Conservation (phyloP, 2,797 vertebrate species). For the Crypturellus tataupa region DNA sequence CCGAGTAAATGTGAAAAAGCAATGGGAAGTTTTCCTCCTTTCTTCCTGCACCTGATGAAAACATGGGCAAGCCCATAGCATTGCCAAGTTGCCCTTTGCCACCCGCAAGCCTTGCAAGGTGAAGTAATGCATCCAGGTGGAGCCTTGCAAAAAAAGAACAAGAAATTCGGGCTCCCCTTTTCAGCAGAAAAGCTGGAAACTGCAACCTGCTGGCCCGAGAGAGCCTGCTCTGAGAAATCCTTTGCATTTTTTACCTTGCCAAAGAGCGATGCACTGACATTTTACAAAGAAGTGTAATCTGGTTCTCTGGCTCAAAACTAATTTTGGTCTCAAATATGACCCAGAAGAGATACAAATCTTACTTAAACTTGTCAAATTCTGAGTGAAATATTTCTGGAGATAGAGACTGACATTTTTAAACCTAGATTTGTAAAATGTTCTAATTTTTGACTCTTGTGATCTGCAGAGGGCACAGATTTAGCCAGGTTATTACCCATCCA, state of each 20-base stretch:
- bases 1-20: background rate
- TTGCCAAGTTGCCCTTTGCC: background rate
- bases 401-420: slow-evolving; percentile 22
- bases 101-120: background rate
- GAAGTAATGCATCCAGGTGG: background rate
- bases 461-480: background rate
- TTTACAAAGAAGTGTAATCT: slow-evolving; percentile 40
- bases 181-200: background rate
- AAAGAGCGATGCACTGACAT: slow-evolving; percentile 1
- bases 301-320: slow-evolving; percentile 38
- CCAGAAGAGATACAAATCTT: slow-evolving; percentile 58
- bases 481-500: background rate
- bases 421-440: slow-evolving; percentile 17
- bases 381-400: background rate
- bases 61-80: background rate
- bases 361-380: slow-evolving; percentile 46
- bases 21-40: fast-evolving
- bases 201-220: background rate
- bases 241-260: background rate
- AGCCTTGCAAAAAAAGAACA: fast-evolving
- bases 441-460: background rate
- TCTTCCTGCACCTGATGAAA: background rate
- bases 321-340: slow-evolving; percentile 36
- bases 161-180: background rate
- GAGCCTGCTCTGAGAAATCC: background rate